Evolutionary conservation across 2,888 invertebrate species (phyloP).

Genomic region (Dryobotodes eremita): DNA sequence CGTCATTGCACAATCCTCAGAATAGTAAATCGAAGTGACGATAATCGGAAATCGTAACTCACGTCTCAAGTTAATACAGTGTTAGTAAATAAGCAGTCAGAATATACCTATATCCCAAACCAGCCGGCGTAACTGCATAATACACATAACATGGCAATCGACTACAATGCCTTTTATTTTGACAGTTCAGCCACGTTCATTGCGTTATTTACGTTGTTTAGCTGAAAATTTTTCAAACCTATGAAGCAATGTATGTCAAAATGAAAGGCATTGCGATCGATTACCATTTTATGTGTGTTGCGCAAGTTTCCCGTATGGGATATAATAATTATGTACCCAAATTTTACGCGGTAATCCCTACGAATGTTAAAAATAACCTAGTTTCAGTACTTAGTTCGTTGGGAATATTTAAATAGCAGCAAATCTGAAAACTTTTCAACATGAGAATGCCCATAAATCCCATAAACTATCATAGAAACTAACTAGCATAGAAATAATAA

Average conservation of each 20-base stretch:
- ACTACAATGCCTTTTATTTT: slow-evolving; percentile 1
- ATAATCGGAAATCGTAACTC: slow-evolving; percentile 38
- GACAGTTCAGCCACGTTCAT: neutral
- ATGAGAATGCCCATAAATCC: neutral
- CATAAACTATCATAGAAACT: neutral
- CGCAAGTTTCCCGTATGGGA: neutral
- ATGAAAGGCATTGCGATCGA: neutral
- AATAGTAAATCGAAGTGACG: slow-evolving; percentile 21
- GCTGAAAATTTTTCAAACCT: neutral
- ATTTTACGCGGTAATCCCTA: neutral
- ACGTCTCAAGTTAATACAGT: slow-evolving; percentile 11
- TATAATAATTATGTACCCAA: neutral
- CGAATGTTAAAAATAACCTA: neutral
- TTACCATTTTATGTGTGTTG: neutral
- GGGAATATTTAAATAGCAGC: neutral
- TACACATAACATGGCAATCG: neutral
- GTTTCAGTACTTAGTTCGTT: neutral
- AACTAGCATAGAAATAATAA: neutral
- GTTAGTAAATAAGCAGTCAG: slow-evolving; percentile 1
- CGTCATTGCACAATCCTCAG: slow-evolving; percentile 17
- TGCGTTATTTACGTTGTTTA: no score
- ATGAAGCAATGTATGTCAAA: neutral
- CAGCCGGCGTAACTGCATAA: neutral
- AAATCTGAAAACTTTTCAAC: neutral
- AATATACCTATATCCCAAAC: neutral